phyloP scores from a whole-genome alignment of 2,888 invertebrate genomes.

The Steinernema hermaphroditum region DNA sequence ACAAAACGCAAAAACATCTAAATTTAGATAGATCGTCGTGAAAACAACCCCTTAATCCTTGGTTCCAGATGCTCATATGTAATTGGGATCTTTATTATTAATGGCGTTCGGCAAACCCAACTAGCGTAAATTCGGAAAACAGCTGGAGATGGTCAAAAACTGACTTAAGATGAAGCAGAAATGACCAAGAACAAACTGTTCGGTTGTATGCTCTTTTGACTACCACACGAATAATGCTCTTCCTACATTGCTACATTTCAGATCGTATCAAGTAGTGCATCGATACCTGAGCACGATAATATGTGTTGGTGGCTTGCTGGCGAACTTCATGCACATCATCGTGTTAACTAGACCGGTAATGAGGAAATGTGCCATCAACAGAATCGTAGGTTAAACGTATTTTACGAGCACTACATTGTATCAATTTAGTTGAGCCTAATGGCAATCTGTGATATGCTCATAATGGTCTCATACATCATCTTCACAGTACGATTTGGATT shows the following conservation, averaged over 20 bases:
- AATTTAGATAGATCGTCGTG: too few species aligned
- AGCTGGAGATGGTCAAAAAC: too few species aligned
- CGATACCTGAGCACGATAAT: conserved; percentile 45
- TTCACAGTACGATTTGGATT: conserved; percentile 60
- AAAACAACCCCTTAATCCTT: neutral
- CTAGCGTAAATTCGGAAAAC: too few species aligned
- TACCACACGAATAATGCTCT: too few species aligned
- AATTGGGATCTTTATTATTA: neutral
- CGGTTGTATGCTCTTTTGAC: too few species aligned
- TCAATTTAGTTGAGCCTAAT: conserved; percentile 50
- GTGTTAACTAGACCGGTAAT: conserved; percentile 51
- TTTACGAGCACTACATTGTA: too few species aligned
- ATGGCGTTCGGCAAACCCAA: too few species aligned
- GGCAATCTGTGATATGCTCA: conserved; percentile 63
- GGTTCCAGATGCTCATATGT: neutral
- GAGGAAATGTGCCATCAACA: conserved; percentile 53
- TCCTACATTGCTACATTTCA: too few species aligned
- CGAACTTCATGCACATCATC: conserved; percentile 48
- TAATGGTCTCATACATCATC: conserved; percentile 62
- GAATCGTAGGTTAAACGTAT: conserved; percentile 48
- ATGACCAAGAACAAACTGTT: too few species aligned
- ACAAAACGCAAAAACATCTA: too few species aligned
- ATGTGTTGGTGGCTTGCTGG: conserved; percentile 49
- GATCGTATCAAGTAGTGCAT: conserved; percentile 42
- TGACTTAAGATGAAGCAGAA: too few species aligned